Percentiles rank a stretch among this genome's conserved stretches.
Conservation (phyloP, 2,888 invertebrate genomes). For the Gisinianus flammeolus region DNA sequence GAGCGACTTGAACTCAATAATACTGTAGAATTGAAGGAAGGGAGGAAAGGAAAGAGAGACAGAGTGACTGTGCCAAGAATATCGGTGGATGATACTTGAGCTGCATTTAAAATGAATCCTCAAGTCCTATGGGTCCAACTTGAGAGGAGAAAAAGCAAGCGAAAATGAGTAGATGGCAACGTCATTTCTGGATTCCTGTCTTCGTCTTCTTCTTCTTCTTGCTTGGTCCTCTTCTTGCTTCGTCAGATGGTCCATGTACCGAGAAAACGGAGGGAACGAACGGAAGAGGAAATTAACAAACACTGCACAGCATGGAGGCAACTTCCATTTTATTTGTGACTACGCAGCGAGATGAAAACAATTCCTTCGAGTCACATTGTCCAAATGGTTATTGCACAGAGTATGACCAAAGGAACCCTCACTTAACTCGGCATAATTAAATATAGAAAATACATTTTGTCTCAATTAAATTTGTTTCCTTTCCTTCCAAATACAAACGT, state of each 20-base stretch:
- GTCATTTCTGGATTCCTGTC: conserved; percentile 8
- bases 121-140: neutral
- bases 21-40: no score
- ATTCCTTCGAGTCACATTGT: conserved; percentile 41
- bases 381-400: conserved; percentile 33
- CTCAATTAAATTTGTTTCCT: no score
- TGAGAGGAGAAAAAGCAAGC: neutral
- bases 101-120: neutral
- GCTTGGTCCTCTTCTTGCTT: no score
- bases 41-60: neutral
- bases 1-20: no score
- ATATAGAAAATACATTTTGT: conserved; percentile 39
- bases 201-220: no score
- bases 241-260: no score
- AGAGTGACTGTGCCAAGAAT: neutral
- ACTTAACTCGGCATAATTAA: conserved; percentile 41
- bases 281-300: no score
- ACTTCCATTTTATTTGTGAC: neutral
- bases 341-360: conserved; percentile 7
- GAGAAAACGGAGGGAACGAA: no score
- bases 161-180: neutral
- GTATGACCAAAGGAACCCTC: conserved; percentile 33
- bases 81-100: neutral
- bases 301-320: no score
- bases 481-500: no score